Conservation (phyloP, 2,797 vertebrate genomes). For the Sarcoramphus papa region DNA sequence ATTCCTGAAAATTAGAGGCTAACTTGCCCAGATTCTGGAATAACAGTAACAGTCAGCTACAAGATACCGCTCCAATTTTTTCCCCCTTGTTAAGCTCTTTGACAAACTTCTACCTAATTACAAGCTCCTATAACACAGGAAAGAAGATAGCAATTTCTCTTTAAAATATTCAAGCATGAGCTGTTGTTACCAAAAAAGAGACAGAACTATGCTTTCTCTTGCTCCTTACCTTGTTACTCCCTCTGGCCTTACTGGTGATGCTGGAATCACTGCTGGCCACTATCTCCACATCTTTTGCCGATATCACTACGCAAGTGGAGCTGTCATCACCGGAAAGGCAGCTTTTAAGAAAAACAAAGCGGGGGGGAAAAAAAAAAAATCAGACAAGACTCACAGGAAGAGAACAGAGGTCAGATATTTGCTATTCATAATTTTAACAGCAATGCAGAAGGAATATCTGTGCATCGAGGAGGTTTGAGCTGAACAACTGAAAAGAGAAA, state of each 20-base stretch:
- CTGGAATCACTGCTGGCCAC: constrained; percentile 95
- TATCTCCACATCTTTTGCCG: constrained; percentile 90
- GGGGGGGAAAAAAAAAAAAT: accelerated
- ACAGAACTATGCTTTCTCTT: neutral
- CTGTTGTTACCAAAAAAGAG: neutral
- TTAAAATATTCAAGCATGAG: neutral
- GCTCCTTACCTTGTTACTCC: constrained; percentile 91
- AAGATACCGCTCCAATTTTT: neutral
- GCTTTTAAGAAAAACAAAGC: constrained; percentile 61
- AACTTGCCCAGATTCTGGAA: neutral
- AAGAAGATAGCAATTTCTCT: neutral
- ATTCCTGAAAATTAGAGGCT: neutral
- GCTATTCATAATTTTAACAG: neutral
- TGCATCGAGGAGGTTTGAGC: neutral
- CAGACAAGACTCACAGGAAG: neutral
- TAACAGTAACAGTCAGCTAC: neutral
- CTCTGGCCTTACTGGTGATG: constrained; percentile 93
- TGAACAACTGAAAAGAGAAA: neutral
- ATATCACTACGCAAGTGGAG: constrained; percentile 88
- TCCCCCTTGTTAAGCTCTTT: neutral
- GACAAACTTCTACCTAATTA: neutral
- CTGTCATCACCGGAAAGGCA: constrained; percentile 91
- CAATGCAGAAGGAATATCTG: neutral
- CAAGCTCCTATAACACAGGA: neutral
- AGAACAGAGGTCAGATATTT: neutral